Evolutionary conservation across 2,797 vertebrate species (phyloP), one percentile per base, ranked within the genome.

Genomic region (Melanogrammus aeglefinus): DNA sequence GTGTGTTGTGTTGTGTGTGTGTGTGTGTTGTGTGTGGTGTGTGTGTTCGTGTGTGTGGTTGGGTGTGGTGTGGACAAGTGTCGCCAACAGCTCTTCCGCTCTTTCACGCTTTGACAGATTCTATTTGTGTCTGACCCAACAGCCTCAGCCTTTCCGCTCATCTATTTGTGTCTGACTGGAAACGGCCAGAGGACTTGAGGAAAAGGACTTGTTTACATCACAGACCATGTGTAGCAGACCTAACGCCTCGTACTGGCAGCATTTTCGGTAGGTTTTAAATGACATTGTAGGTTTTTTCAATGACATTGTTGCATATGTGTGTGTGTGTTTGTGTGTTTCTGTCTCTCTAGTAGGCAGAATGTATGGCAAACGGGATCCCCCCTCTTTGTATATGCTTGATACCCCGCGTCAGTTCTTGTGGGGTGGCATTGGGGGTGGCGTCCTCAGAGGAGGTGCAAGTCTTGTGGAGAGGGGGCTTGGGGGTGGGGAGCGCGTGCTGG

Each of bases 101-200:
- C n/a, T n/a, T n/a, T n/a, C n/a, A n/a, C n/a, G n/a, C n/a, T n/a
- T n/a, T n/a, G n/a, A n/a, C n/a, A n/a, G n/a, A n/a, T n/a, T n/a
- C n/a, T n/a, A n/a, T n/a, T n/a, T n/a, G n/a, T n/a, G n/a, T n/a
- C n/a, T n/a, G n/a, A n/a, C 36, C 78, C 75, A 76, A 76, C 76
- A 75, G 75, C 72, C 82, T 81, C 79, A 78, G 75, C 72, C 72
- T 83, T 76, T 80, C 72, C 78, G 81, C 74, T 81, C n/a, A 72
- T 88, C 88, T 88, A 87, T 89, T 88, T 90, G 72, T 81, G 77
- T 86, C 77, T 69, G 75, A 47, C 41, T 83, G 78, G 72, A 85
- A 86, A 87, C 83, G 70, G 80, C 72, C 72, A 76, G 84, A 39
- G 78, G 83, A 84, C 47, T 51, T 38, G 44, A 47, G 80, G 83